Base-by-base conservation (phyloP, 1,140 invertebrate species). In the Planococcus citri region DNA sequence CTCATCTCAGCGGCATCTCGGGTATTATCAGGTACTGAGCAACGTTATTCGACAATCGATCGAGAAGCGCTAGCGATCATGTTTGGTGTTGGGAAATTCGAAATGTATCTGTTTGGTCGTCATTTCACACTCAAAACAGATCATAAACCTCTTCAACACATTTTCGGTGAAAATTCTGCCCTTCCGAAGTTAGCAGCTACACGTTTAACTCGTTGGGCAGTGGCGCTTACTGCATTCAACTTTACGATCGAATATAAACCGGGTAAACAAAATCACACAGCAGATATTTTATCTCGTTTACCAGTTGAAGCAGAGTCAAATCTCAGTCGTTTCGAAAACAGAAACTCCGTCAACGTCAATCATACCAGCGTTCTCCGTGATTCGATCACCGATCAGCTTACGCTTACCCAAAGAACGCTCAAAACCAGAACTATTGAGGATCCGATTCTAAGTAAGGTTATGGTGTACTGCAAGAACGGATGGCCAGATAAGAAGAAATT, bases 1-100 rank as follows among this genome's bases (percentile, higher is more conserved):
- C 80, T 79, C 1, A 77, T 83, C 24, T 76, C 77, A 1, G 82
- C 78, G 75, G 77, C 77, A 4, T 82, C 78, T 0, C 64, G 79
- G 70, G 76, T 76, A 0, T 67, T 72, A 21, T 24, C 33, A 0
- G 3, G 17, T 20, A 17, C 17, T n/a, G 51, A 70, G 41, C 33
- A 67, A 20, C 70, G 67, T 3, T 72, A 70, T 68, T 27, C 69
- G 0, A 57, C 60, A 20, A 38, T 72, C 12, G 69, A 72, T 24
- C 9, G 33, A 1, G 37, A 72, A 20, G 25, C 61, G 14, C 64
- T 72, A 9, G 37, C 61, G 1, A 70, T 72, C 3, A 41, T 70
- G 4, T 70, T 72, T 29, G 51, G 20, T 1, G 51, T 70, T 17
- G 70, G 64, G 24, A 69, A 72, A 72, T 70, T 72, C 67, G 58